Evolutionary conservation across 2,797 vertebrate species (phyloP), one percentile per base, ranked within the genome.

Genomic region (Sebastes oblongus): DNA sequence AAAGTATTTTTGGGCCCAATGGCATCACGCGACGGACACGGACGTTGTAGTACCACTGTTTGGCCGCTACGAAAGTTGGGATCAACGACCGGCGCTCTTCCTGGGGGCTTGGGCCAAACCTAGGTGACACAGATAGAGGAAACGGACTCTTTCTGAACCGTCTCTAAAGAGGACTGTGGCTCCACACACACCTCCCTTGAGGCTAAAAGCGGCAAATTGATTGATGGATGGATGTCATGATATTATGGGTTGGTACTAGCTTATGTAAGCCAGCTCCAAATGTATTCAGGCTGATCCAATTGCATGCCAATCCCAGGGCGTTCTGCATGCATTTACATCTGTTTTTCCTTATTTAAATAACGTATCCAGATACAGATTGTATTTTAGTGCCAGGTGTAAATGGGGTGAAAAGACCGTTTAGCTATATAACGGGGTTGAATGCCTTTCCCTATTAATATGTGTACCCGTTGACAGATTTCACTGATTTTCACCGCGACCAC

Each of bases 171-270:
- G 16, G 42, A 46, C 42, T 16, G 42, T 7, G 16, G 14, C 16
- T 46, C 42, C 42, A 7, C 42, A 16, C 10, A 16, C 6, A 7
- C 14, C 42, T 16, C 42, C 42, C 42, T 18, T 46, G 14, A 0
- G 16, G 42, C 6, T 46, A 46, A 46, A 46, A 46, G 0, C 7
- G 0, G 16, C 42, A 46, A 0, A 46, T 16, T 18, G 42, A 46
- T 46, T 16, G 42, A 46, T 46, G 42, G 42, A 46, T 46, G 42
- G 42, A 46, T 18, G 42, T 18, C 42, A 46, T 46, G 42, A 0
- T 46, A 46, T 46, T 18, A 46, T 46, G 14, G 16, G 42, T 46
- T 46, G 16, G 42, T 18, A 46, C 16, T 16, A 0, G 16, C 42
- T 46, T 18, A 46, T 16, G 1, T 46, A 24, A 34, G 20, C 11